These are phyloP conservation scores for Indicator maculatus DNA, from an alignment of 2,113 vertebrate genomes.

Conservation along the genomic window DNA sequence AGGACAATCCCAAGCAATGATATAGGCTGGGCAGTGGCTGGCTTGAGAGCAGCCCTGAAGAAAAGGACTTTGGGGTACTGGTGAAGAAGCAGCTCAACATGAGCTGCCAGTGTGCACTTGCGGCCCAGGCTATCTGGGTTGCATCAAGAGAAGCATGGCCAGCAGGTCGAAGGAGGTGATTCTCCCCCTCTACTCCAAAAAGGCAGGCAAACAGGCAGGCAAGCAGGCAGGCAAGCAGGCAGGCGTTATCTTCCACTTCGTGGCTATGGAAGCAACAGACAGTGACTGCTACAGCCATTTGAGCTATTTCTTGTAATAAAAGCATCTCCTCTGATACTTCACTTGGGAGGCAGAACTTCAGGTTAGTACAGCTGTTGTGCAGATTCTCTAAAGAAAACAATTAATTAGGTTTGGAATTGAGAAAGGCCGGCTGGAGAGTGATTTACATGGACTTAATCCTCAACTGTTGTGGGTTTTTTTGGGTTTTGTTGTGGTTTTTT, in stretches of 20 bases:
- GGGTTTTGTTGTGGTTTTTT: neutral
- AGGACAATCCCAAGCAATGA: no score
- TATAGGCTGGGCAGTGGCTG: no score
- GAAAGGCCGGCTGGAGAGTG: neutral
- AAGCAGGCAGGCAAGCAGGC: neutral
- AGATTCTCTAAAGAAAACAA: neutral
- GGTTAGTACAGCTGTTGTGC: neutral
- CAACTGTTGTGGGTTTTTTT: neutral
- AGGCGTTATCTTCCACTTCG: neutral
- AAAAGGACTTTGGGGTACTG: no score
- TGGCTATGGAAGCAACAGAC: rapidly evolving
- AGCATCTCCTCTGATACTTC: neutral
- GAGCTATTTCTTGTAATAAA: neutral
- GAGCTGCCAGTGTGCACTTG: no score
- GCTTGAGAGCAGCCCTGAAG: no score
- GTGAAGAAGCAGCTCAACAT: no score
- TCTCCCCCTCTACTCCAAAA: no score
- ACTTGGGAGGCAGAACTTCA: neutral
- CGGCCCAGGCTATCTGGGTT: no score
- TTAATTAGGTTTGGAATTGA: neutral
- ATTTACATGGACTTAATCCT: neutral
- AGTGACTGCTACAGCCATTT: neutral
- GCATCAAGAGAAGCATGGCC: no score
- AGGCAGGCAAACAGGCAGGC: neutral
- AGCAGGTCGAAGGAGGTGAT: no score